Evolutionary conservation across 2,797 vertebrate species (phyloP), one percentile per base, ranked within the genome.

Genomic region (Cuculus canorus): DNA sequence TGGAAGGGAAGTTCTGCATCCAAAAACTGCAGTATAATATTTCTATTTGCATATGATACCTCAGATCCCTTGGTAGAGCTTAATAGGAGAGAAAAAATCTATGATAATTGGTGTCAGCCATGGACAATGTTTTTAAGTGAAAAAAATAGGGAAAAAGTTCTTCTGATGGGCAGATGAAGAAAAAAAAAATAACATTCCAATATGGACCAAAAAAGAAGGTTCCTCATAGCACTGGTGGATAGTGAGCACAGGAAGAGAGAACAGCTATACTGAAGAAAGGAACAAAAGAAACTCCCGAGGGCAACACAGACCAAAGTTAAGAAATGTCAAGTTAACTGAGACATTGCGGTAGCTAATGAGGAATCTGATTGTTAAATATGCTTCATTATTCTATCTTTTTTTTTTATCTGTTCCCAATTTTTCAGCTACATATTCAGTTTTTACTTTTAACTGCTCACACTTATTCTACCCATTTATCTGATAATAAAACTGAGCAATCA

Each of bases 41-140:
- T 64, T 80, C 32, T 86, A 24, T 81, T 75, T 86, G 50, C 28
- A 71, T 83, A 50, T 39, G 32, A 80, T 48, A 77, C 18, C 17
- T 82, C 64, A 80, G 27, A 82, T 87, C 48, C 41, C 28, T 78
- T 87, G 53, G 18, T 48, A 85, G 33, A 78, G 37, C 50, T 85
- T 89, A 93, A 93, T 48, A 82, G 10, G 50, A 80, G 45, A 89
- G 28, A 82, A 28, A 87, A 89, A 89, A 95, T 9, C 45, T 64
- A 18, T 37, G 50, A 68, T 82, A 89, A 87, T 47, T 83, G 21
- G 30, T 88, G 37, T 93, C 91, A 77, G 17, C 75, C 33, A 61
- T 13, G 33, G 53, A n/a, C 39, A 89, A 68, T 6, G 57, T 78
- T 91, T 92, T 33, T 68, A 80, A 75, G 57, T 22, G 33, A 30